A percentile compares a stretch with the other conserved stretches of the same genome.
phyloP scores from a whole-genome alignment of 1,140 invertebrate genomes.

The Tenebrio molitor region DNA sequence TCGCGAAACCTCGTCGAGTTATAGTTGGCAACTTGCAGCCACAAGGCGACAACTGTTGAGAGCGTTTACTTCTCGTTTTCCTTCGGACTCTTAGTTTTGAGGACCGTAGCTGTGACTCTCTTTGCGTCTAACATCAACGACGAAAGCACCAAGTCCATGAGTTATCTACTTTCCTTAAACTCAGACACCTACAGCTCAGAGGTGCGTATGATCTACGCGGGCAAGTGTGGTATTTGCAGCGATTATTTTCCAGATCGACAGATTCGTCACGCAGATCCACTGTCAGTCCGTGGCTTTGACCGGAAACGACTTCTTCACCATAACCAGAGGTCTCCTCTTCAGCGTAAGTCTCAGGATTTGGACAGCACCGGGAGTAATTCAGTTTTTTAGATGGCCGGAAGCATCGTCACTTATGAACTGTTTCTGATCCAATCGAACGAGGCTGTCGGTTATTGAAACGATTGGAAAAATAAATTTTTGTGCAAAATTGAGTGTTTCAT shows the following conservation, averaged over 20 bases:
- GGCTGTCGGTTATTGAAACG: background rate
- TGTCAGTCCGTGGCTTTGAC: conserved; percentile 22
- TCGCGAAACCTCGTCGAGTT: background rate
- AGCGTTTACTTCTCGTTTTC: conserved; percentile 31
- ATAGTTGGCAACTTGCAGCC: conserved; percentile 3
- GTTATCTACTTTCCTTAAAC: background rate
- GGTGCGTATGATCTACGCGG: background rate
- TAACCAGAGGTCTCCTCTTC: conserved; percentile 7
- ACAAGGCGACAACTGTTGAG: background rate
- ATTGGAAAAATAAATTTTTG: no score
- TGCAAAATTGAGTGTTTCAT: no score
- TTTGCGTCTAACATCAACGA: conserved; percentile 27
- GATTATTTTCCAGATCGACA: conserved; percentile 18
- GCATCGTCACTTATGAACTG: conserved; percentile 23
- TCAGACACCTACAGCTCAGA: conserved; percentile 6
- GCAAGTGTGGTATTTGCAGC: background rate
- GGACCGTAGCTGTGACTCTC: background rate
- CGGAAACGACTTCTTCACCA: conserved; percentile 27
- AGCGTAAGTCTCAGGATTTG: conserved; percentile 16
- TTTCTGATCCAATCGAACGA: conserved; percentile 29
- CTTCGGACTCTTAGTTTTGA: conserved; percentile 16
- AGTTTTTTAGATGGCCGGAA: conserved; percentile 37
- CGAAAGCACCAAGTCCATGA: conserved; percentile 29
- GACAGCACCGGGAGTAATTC: no score
- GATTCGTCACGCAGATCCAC: conserved; percentile 8